Evolutionary conservation across 2,888 invertebrate species (phyloP).

Genomic region (Phymatocera aterrima): DNA sequence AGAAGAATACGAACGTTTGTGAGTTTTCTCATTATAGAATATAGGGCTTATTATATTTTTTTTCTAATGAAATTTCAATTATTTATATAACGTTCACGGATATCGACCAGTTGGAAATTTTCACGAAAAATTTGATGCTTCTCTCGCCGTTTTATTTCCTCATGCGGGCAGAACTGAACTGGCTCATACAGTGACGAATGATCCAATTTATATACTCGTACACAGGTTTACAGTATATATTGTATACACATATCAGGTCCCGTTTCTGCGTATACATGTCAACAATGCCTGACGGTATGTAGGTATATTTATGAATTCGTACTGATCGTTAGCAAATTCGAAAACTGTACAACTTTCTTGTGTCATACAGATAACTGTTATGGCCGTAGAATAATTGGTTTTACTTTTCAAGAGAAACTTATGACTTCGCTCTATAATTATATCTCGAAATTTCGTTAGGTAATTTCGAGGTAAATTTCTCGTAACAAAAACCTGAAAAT

Average conservation of each 20-base stretch:
- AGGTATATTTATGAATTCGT: too few relatives aligned
- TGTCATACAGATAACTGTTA: too few relatives aligned
- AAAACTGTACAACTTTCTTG: too few relatives aligned
- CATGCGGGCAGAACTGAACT: background rate
- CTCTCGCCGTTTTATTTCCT: background rate
- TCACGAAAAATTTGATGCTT: background rate
- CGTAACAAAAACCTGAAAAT: too few relatives aligned
- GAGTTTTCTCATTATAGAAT: constrained; percentile 3
- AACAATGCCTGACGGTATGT: too few relatives aligned
- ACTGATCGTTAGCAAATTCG: too few relatives aligned
- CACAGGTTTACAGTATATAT: background rate
- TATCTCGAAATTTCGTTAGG: too few relatives aligned
- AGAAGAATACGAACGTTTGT: constrained; percentile 2
- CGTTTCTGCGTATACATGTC: background rate
- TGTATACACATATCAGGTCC: background rate
- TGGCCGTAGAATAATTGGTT: too few relatives aligned
- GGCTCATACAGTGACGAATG: background rate
- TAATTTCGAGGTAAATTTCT: too few relatives aligned
- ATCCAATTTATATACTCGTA: background rate
- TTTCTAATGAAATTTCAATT: background rate
- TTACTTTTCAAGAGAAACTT: background rate
- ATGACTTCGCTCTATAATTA: too few relatives aligned
- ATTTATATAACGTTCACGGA: background rate
- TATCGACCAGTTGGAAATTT: too few relatives aligned
- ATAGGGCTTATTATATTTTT: too few relatives aligned